These are phyloP conservation scores for Trypoxylus dichotomus DNA, from an alignment of 1,140 invertebrate genomes.

Conservation along the genomic window DNA sequence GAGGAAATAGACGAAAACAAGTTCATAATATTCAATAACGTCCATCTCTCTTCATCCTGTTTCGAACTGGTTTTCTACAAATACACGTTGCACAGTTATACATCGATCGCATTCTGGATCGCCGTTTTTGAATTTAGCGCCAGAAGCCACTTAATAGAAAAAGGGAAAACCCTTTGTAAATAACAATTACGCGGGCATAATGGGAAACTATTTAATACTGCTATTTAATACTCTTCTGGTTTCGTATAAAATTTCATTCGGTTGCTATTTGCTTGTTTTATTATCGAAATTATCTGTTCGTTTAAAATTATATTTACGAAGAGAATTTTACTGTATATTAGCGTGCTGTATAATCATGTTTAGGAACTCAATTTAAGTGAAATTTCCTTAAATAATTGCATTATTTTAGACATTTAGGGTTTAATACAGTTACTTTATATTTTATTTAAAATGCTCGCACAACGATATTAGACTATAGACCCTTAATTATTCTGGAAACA, in stretches of 20 bases:
- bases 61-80: conserved; percentile 26
- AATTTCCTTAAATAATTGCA: conserved; percentile 21
- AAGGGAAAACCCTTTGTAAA: background rate
- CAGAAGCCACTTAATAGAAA: background rate
- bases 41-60: conserved; percentile 42
- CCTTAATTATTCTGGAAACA: background rate
- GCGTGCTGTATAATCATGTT: conserved; percentile 14
- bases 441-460: background rate
- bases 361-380: conserved; percentile 14
- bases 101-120: conserved; percentile 33
- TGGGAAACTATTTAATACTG: background rate
- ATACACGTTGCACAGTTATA: background rate
- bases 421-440: background rate
- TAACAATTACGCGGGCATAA: background rate
- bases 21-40: conserved; percentile 35
- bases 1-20: conserved; percentile 42
- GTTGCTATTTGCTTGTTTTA: background rate
- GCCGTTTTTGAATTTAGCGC: conserved; percentile 29
- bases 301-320: conserved; percentile 2
- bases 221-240: background rate
- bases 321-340: background rate
- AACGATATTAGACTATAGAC: background rate
- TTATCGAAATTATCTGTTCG: conserved; percentile 12
- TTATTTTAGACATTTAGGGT: conserved; percentile 3
- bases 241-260: background rate